Evolutionary conservation across 2,113 vertebrate genomes (phyloP).

Genomic region (Poeciliopsis turrubarensis): DNA sequence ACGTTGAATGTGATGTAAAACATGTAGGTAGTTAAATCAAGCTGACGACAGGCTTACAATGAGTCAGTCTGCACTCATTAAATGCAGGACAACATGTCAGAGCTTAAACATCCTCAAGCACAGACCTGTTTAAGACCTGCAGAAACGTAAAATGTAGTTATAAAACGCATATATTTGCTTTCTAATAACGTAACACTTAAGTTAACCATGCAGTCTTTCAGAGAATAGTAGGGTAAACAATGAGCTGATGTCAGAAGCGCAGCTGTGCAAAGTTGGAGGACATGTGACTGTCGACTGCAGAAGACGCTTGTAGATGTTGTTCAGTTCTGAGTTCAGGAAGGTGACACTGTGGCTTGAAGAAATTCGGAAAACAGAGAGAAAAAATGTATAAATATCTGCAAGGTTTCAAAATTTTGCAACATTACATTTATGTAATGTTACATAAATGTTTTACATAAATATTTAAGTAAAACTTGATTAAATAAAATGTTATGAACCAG

Average conservation of each 20-base stretch:
- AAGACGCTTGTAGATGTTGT: neutral
- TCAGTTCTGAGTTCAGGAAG: no score
- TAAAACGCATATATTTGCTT: no score
- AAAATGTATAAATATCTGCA: no score
- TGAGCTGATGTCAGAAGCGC: neutral
- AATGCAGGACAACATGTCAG: neutral
- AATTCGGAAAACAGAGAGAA: no score
- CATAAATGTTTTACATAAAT: neutral
- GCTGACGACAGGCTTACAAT: neutral
- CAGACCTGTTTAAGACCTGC: neutral
- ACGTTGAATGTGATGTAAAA: neutral
- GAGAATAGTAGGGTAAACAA: neutral
- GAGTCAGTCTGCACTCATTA: neutral
- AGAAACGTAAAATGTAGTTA: neutral
- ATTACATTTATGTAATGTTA: no score
- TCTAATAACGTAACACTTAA: neutral
- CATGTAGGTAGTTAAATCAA: neutral
- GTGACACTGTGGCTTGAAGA: no score
- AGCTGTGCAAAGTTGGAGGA: neutral
- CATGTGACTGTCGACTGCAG: neutral
- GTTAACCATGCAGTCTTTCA: neutral
- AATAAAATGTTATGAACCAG: neutral
- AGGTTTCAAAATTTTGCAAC: no score
- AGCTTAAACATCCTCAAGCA: neutral
- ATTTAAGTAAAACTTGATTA: neutral